These are phyloP conservation scores for Drosophila chauvacae DNA, from an alignment of 1,140 invertebrate species.

Conservation along the genomic window DNA sequence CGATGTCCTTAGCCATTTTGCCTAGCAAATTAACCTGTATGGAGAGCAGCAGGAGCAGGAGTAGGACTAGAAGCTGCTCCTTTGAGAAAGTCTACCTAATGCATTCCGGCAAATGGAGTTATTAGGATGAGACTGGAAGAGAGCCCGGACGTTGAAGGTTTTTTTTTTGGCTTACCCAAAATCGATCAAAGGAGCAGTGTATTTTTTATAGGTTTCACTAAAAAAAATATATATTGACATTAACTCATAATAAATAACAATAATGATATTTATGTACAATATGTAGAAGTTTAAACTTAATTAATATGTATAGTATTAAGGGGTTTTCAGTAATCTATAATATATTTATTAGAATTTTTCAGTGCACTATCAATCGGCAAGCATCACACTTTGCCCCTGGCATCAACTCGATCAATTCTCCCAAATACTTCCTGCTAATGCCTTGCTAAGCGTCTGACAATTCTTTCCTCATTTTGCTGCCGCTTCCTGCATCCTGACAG, in stretches of 20 bases:
- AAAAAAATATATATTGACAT: not conserved
- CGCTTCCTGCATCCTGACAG: constrained; percentile 19
- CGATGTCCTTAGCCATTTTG: constrained; percentile 59
- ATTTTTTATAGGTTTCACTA: not conserved
- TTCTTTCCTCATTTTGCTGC: constrained; percentile 20
- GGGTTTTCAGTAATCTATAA: not conserved
- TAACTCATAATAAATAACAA: too few relatives aligned
- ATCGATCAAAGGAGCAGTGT: not conserved
- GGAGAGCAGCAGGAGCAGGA: not conserved
- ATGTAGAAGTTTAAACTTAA: not conserved
- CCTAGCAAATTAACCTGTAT: constrained; percentile 56
- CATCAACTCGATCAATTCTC: not conserved
- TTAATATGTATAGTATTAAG: not conserved
- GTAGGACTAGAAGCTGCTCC: not conserved
- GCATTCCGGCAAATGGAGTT: constrained; percentile 40
- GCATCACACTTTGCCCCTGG: not conserved
- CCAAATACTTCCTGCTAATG: constrained; percentile 40
- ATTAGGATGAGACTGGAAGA: constrained; percentile 8
- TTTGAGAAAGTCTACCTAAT: constrained; percentile 11
- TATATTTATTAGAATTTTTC: not conserved
- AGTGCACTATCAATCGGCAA: not conserved
- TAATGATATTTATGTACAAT: not conserved
- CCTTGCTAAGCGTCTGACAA: constrained; percentile 53
- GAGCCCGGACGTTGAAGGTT: not conserved
- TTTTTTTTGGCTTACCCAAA: constrained; percentile 5